phyloP scores from a whole-genome alignment of 1,140 invertebrate genomes.

The Pogonomyrmex californicus region DNA sequence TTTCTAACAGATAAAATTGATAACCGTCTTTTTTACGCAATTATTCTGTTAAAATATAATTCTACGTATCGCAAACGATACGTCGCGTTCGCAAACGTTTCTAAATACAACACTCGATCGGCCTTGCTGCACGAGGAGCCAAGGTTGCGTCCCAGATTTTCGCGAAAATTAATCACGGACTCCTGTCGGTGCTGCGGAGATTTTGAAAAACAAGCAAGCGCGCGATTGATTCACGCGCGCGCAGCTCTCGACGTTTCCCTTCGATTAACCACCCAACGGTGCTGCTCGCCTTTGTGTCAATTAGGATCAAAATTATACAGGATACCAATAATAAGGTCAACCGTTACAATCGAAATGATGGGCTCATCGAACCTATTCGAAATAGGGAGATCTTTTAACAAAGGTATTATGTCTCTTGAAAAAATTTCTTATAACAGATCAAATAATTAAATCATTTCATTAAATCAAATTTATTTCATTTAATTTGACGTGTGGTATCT shows the following conservation, averaged over 20 bases:
- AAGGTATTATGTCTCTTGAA: neutral
- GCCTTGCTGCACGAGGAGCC: constrained; percentile 45
- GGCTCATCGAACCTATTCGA: neutral
- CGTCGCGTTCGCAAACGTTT: constrained; percentile 24
- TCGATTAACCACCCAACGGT: neutral
- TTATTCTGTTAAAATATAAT: constrained; percentile 2
- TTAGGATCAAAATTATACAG: constrained; percentile 19
- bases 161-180: constrained; percentile 56
- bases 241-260: neutral
- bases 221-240: constrained; percentile 20
- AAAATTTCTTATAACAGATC: neutral
- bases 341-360: neutral
- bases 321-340: constrained; percentile 1
- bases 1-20: neutral
- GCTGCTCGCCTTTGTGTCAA: neutral
- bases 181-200: neutral
- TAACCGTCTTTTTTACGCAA: neutral
- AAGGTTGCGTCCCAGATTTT: constrained; percentile 57
- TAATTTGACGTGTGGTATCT: neutral
- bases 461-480: neutral
- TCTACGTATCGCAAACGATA: constrained; percentile 22
- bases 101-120: constrained; percentile 58
- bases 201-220: constrained; percentile 49
- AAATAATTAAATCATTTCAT: neutral
- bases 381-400: neutral